Percentiles rank a stretch among this genome's conserved stretches.
Evolutionary conservation across 2,888 invertebrate genomes (phyloP).

Genomic region (Tipula vernalis): DNA sequence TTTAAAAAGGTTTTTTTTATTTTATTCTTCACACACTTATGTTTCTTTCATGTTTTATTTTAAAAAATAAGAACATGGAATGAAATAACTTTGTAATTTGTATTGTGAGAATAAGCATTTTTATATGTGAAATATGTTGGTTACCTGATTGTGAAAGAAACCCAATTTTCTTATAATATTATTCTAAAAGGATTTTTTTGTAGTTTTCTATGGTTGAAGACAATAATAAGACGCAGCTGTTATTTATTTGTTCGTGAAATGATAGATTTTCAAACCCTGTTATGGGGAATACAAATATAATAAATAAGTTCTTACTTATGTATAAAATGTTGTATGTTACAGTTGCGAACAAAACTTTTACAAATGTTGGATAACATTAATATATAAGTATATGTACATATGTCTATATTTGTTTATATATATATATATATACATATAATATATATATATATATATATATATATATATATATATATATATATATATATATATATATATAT

Average conservation of each 20-base stretch:
- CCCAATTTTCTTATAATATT: neutral
- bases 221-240: neutral
- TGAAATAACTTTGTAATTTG: neutral
- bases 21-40: neutral
- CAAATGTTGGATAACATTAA: no score
- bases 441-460: no score
- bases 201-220: neutral
- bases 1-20: neutral
- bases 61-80: neutral
- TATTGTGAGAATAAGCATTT: neutral
- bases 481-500: neutral
- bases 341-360: no score
- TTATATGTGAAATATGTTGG: neutral
- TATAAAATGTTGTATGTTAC: no score
- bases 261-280: neutral
- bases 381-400: neutral
- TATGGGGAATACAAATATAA: neutral
- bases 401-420: neutral
- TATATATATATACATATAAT: no score
- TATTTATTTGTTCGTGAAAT: neutral
- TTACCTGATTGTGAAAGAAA: neutral
- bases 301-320: neutral
- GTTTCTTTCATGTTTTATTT: neutral
- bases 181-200: neutral
- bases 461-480: no score